Evolutionary conservation across 2,888 invertebrate genomes (phyloP), one percentile per base, ranked within the genome.

Genomic region (Buathra laborator): DNA sequence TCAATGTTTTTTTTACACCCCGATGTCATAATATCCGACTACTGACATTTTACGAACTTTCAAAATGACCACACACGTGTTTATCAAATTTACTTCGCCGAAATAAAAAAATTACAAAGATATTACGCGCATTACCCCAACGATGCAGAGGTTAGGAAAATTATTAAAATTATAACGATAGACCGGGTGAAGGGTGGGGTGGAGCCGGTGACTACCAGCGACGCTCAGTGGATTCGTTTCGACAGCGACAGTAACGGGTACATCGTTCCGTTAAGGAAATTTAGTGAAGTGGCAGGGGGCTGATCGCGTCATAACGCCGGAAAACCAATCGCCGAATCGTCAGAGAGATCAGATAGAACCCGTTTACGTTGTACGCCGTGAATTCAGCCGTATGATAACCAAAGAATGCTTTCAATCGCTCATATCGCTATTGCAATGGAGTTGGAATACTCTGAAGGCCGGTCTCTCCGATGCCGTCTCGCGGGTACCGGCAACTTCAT

Each of bases 351-450:
- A 96, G 84, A 92, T 94, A 0, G 98, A 98, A 93, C 97, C 98
- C 0, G 96, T 98, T n/a, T 97, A 98, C 91, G 95, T 97, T 48
- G 95, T 99, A 5, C 97, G 97, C n/a, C 96, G 96, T 90, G 97
- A 98, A 86, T 97, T 99, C 91, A 98, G 98, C 4, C 95, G 97
- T 87, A 96, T 97, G 86, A 98, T 99, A 0, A 97, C 97, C 0
- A 97, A 97, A 71, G 96, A 97, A 78, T 97, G 97, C 91, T 98
- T 99, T 91, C 97, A 97, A 90, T 97, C 98, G 29, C 94, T 99
- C 32, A 96, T 98, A 85, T 96, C 96, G 0, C 94, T 99, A 32
- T 94, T 99, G n/a, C 97, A 97, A 89, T 99, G 98, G 98, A 97
- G 98, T 81, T 99, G 99, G 99, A 96, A 96, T 83, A 97, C 97